phyloP scores from a whole-genome alignment of 2,888 invertebrate species.

The Bimastos eiseni region DNA sequence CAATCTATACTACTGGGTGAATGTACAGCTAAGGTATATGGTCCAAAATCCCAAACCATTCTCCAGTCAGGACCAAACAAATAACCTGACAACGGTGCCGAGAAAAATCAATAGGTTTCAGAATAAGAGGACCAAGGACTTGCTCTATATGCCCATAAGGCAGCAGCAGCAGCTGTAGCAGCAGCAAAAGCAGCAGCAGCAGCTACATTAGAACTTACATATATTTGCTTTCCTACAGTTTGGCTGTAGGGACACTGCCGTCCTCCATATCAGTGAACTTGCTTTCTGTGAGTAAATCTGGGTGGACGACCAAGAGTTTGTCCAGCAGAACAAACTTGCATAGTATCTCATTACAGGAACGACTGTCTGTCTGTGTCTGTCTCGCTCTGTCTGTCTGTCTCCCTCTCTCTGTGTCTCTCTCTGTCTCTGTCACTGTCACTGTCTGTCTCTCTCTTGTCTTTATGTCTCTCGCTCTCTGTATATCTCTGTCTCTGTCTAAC shows the following conservation, averaged over 20 bases:
- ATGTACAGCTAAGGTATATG: neutral
- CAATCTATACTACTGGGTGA: neutral
- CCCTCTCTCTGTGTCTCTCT: neutral
- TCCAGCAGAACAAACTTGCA: neutral
- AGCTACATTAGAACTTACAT: constrained; percentile 4
- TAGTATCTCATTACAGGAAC: neutral
- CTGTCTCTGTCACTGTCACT: too few relatives aligned
- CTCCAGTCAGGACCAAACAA: constrained; percentile 7
- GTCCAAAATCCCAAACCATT: neutral
- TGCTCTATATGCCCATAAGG: neutral
- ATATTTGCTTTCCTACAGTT: constrained; percentile 13
- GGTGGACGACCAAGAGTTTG: neutral
- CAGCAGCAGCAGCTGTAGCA: neutral
- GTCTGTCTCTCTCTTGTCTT: neutral
- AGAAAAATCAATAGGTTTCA: constrained; percentile 13
- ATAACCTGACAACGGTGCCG: neutral
- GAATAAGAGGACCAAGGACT: constrained; percentile 4
- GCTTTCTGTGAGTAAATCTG: neutral
- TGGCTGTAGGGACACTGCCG: neutral
- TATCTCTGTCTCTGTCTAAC: too few relatives aligned
- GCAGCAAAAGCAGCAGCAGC: neutral
- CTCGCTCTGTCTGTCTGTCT: neutral
- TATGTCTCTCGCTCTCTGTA: too few relatives aligned
- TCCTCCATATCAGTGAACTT: neutral
- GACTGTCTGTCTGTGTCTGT: neutral